These are phyloP conservation scores for Apis florea DNA, from an alignment of 1,140 invertebrate genomes.

Conservation along the genomic window DNA sequence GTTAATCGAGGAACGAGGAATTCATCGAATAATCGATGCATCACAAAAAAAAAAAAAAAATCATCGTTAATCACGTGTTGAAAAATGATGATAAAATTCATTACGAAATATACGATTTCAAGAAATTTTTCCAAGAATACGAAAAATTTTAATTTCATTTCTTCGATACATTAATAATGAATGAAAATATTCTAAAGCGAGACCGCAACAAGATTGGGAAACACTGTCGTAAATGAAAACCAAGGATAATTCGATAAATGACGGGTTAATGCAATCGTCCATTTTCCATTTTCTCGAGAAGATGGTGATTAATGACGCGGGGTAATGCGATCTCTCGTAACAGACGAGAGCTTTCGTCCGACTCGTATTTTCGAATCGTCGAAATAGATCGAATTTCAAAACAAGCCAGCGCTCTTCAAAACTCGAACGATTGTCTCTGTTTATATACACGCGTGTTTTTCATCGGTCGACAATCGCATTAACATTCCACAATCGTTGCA, in stretches of 20 bases:
- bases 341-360: neutral
- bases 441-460: neutral
- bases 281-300: neutral
- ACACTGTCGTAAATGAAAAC: neutral
- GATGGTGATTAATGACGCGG: neutral
- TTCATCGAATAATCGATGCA: too few relatives aligned
- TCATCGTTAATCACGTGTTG: too few relatives aligned
- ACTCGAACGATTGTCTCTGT: neutral
- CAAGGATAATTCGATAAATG: neutral
- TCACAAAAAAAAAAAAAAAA: too few relatives aligned
- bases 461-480: neutral
- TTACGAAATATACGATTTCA: too few relatives aligned
- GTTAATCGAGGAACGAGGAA: too few relatives aligned
- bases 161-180: too few relatives aligned
- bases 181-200: neutral
- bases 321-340: neutral
- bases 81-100: too few relatives aligned
- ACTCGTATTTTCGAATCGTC: neutral
- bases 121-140: too few relatives aligned
- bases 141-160: too few relatives aligned
- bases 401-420: neutral
- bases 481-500: neutral
- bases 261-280: neutral
- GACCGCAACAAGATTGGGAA: neutral
- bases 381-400: neutral